A percentile compares a stretch with the other conserved stretches of the same genome.
Conservation (phyloP, 1,140 invertebrate species). For the Ips typographus region DNA sequence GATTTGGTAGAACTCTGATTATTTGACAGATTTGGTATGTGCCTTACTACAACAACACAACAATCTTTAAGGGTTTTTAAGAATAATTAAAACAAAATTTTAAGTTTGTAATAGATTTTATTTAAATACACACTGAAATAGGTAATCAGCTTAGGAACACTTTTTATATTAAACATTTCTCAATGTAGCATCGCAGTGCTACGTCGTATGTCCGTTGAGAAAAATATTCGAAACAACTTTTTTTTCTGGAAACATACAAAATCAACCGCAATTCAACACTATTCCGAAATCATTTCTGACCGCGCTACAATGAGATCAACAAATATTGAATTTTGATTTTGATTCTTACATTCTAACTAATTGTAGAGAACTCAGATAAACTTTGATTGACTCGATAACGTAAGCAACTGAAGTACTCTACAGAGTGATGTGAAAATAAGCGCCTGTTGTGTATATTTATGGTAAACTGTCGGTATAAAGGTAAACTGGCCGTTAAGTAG, state of each 20-base stretch:
- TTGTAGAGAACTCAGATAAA: too few relatives aligned
- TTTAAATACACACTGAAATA: constrained; percentile 51
- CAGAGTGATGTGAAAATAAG: constrained; percentile 1
- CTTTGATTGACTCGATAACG: too few relatives aligned
- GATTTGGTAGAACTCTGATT: too few relatives aligned
- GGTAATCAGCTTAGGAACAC: constrained; percentile 50
- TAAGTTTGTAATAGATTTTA: constrained; percentile 49
- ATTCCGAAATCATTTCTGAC: not conserved
- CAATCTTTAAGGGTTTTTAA: too few relatives aligned
- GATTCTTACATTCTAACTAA: not conserved
- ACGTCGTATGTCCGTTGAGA: constrained; percentile 48
- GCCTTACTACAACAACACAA: too few relatives aligned
- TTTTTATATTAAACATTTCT: constrained; percentile 44
- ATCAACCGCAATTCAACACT: constrained; percentile 7
- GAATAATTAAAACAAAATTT: constrained; percentile 22
- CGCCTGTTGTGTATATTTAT: not conserved
- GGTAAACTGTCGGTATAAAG: not conserved
- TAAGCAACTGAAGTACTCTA: too few relatives aligned
- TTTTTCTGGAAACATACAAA: constrained; percentile 41
- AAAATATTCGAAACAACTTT: constrained; percentile 51
- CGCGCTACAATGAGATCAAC: constrained; percentile 17
- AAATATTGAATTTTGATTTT: constrained; percentile 1
- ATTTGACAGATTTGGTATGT: too few relatives aligned
- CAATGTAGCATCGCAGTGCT: constrained; percentile 46
- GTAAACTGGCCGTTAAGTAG: constrained; percentile 26